Conservation (phyloP, 2,113 vertebrate genomes). For the Upupa epops region DNA sequence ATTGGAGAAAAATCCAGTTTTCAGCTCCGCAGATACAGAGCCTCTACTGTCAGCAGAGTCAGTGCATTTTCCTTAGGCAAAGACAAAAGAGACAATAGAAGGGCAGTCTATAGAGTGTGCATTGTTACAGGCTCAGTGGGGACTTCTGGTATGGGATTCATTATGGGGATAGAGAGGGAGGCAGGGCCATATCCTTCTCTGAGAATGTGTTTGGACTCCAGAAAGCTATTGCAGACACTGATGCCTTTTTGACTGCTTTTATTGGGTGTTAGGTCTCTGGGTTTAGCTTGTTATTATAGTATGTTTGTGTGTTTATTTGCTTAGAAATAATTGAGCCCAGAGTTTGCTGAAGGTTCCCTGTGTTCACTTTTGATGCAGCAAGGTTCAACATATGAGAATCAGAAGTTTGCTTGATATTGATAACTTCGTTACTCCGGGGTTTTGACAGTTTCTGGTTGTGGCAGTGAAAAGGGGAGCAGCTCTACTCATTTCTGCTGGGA, state of each 20-base stretch:
- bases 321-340: slow-evolving; percentile 1
- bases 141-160: slow-evolving; percentile 26
- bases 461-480: not conserved
- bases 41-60: slow-evolving; percentile 26
- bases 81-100: slow-evolving; percentile 28
- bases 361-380: not conserved
- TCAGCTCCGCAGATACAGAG: not conserved
- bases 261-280: not conserved
- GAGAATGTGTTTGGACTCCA: not conserved
- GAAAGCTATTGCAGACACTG: slow-evolving; percentile 9
- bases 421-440: not conserved
- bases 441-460: not conserved
- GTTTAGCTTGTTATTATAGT: not conserved
- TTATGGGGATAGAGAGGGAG: not conserved
- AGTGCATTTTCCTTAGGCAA: slow-evolving; percentile 46
- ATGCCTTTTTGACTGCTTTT: slow-evolving; percentile 5
- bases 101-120: not conserved
- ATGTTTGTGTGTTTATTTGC: slow-evolving; percentile 10
- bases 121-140: slow-evolving; percentile 46
- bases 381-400: not conserved
- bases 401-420: not conserved
- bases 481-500: not conserved
- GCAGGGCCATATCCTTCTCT: not conserved
- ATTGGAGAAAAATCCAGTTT: slow-evolving; percentile 17
- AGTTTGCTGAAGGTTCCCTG: not conserved